A percentile compares a stretch with the other conserved stretches of the same genome.
phyloP scores from a whole-genome alignment of 2,888 invertebrate genomes.

The Nomada hirtipes region DNA sequence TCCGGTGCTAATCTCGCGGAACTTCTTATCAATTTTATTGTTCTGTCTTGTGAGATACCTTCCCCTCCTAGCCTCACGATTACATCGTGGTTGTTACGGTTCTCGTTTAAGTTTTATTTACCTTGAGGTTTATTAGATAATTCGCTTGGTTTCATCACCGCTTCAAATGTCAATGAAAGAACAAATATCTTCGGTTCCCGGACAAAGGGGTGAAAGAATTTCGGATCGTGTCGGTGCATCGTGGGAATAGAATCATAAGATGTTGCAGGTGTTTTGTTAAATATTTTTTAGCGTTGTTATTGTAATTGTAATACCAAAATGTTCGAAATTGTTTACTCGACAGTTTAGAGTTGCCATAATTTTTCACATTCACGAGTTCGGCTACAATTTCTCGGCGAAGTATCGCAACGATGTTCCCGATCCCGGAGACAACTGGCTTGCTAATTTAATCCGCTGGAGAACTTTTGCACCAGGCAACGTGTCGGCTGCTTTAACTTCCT shows the following conservation, averaged over 20 bases:
- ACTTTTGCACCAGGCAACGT: slow-evolving; percentile 71
- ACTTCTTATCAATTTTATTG: slow-evolving; percentile 36
- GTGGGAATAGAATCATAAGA: too few species aligned
- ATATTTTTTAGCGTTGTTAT: too few species aligned
- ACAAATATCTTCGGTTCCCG: too few species aligned
- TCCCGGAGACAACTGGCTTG: slow-evolving; percentile 61
- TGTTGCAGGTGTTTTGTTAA: too few species aligned
- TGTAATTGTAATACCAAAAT: too few species aligned
- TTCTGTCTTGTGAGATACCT: neutral
- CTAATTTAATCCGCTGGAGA: slow-evolving; percentile 80
- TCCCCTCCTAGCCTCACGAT: neutral
- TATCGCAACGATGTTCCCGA: slow-evolving; percentile 43
- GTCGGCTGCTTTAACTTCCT: slow-evolving; percentile 72
- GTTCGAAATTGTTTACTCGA: neutral
- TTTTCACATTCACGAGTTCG: neutral
- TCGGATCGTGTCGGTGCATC: too few species aligned
- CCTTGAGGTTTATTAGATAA: neutral
- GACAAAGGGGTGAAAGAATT: too few species aligned
- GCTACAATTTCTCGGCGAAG: neutral
- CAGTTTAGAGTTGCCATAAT: neutral
- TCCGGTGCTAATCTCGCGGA: slow-evolving; percentile 11
- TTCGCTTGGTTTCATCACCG: neutral
- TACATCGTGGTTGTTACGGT: neutral
- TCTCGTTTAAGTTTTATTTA: neutral
- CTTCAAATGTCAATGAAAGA: too few species aligned